Base-by-base conservation (phyloP, 1,140 invertebrate species). In the Anadara kagoshimensis region DNA sequence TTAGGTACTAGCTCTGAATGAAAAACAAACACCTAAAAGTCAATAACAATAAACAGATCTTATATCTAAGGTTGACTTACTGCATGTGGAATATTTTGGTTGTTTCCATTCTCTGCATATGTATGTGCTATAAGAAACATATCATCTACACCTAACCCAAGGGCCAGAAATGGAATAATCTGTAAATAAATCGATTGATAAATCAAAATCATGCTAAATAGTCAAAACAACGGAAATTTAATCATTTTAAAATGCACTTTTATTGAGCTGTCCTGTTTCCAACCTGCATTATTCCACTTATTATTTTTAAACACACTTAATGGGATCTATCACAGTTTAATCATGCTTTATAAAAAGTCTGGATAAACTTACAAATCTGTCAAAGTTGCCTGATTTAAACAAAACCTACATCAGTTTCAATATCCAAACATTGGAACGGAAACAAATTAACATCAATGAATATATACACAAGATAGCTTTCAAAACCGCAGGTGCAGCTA, bases 61-160 rank as follows among this genome's bases (percentile, higher is more conserved):
- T 26, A 22, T 24, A 14, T 61, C 49, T 36, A 3, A 18, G n/a
- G n/a, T 57, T n/a, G 51, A 82, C 86, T 85, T 85, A 90, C 91
- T 77, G 88, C 83, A 43, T 75, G 82, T 41, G 87, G 81, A 54
- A 89, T 86, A 61, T 90, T 85, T 75, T 76, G 78, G 45, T 87
- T 82, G 73, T 69, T 90, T 82, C 86, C 89, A 65, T 91, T 90
- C 73, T 93, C 92, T 45, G 93, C 92, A 88, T 96, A 96, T 1
- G 95, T 95, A 83, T 97, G 95, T 11, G 96, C 94, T 36, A 99
- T 89, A 54, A 98, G 92, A 86, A 98, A 99, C 93, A 99, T 96
- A 84, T 98, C 95, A 88, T 98, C 94, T 1, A 98, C 94, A 10
- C 97, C 96, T 5, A 99, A 90, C 0, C 97, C 97, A 0, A 99